phyloP scores from a whole-genome alignment of 2,797 vertebrate species.

The Acanthopagrus latus region DNA sequence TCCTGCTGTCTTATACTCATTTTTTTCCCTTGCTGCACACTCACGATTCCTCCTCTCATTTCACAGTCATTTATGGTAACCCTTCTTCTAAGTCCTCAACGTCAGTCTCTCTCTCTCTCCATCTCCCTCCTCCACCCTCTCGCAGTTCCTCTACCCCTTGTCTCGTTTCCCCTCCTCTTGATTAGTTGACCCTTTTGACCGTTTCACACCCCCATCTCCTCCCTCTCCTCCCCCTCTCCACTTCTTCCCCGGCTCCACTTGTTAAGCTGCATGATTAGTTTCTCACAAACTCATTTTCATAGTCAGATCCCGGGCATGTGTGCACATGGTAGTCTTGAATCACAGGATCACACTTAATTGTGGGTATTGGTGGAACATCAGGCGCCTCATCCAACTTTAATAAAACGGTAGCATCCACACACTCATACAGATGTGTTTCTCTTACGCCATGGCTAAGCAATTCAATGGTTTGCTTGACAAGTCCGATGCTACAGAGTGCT shows the following conservation, averaged over 20 bases:
- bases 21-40: conserved; percentile 60
- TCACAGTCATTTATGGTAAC: conserved; percentile 84
- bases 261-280: conserved; percentile 81
- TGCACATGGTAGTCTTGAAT: conserved; percentile 20
- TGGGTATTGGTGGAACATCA: conserved; percentile 33
- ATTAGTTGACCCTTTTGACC: conserved; percentile 80
- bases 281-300: conserved; percentile 80
- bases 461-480: conserved; percentile 47
- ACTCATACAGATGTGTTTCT: conserved; percentile 53
- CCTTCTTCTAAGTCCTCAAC: conserved; percentile 71
- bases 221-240: conserved; percentile 13
- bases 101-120: conserved; percentile 75
- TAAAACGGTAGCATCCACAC: conserved; percentile 44
- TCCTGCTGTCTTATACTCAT: conserved; percentile 61
- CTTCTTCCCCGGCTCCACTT: conserved; percentile 63
- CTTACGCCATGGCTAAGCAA: conserved; percentile 50
- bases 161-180: conserved; percentile 81
- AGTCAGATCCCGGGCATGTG: conserved; percentile 51
- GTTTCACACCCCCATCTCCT: conserved; percentile 53
- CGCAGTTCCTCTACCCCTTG: conserved; percentile 49
- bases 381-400: conserved; percentile 54
- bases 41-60: conserved; percentile 75
- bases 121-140: conserved; percentile 7
- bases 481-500: conserved; percentile 29
- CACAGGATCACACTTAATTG: conserved; percentile 58